These are phyloP conservation scores for Masticophis lateralis DNA, from an alignment of 2,797 vertebrate genomes.

Conservation along the genomic window DNA sequence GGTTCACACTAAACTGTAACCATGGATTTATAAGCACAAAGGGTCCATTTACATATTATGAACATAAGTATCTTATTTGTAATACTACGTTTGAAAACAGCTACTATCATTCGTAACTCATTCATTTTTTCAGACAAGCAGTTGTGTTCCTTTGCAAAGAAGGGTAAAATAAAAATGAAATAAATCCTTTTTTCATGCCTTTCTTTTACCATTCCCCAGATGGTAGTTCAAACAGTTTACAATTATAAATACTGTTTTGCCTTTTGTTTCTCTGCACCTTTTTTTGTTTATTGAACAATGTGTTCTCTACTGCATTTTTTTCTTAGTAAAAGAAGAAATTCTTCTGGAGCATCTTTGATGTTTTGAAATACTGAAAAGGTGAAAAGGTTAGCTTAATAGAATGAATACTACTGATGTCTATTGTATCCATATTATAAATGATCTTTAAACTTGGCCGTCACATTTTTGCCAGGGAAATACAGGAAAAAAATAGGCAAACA, in stretches of 20 bases:
- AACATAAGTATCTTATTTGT: neutral
- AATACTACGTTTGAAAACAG: neutral
- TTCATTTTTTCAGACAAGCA: neutral
- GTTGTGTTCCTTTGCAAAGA: neutral
- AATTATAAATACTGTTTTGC: neutral
- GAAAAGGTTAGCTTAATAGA: neutral
- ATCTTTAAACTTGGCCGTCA: neutral
- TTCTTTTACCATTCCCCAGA: neutral
- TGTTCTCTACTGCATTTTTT: neutral
- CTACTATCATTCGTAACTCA: neutral
- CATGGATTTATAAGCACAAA: neutral
- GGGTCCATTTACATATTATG: neutral
- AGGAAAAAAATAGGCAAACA: neutral
- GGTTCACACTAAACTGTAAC: neutral
- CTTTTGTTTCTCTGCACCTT: neutral
- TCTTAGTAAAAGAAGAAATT: neutral
- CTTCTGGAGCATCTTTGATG: neutral
- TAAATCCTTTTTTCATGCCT: neutral
- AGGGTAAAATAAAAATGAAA: neutral
- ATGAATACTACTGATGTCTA: neutral
- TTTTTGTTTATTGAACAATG: neutral
- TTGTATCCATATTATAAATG: neutral
- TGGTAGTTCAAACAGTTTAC: neutral
- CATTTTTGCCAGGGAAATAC: neutral
- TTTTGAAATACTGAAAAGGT: neutral